A percentile compares a stretch with the other conserved stretches of the same genome.
Conservation (phyloP, 2,888 invertebrate species). For the Tetranychus truncatus region DNA sequence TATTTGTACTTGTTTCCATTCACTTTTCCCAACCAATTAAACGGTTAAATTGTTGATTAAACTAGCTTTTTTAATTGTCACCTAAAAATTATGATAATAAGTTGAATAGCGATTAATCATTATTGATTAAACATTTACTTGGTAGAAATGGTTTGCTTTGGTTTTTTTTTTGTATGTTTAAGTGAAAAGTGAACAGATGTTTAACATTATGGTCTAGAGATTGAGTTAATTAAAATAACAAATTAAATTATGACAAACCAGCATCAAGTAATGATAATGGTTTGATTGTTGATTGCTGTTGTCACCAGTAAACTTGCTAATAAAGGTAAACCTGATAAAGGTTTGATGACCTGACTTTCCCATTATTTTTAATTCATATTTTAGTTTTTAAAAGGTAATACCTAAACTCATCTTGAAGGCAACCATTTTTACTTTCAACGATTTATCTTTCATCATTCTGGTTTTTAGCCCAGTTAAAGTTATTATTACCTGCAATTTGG, state of each 20-base stretch:
- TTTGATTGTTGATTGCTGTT: background rate
- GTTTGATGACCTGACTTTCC: constrained; percentile 1
- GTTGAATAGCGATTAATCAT: too few species aligned
- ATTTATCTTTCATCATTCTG: background rate
- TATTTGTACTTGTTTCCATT: too few species aligned
- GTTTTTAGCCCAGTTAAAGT: background rate
- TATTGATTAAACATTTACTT: too few species aligned
- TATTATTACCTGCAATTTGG: background rate
- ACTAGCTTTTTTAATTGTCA: too few species aligned
- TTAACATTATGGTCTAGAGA: background rate
- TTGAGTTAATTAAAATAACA: background rate
- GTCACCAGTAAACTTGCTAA: background rate
- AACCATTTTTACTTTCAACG: background rate
- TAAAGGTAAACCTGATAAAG: background rate
- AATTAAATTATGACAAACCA: background rate
- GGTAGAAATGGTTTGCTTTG: too few species aligned
- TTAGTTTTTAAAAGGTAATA: background rate
- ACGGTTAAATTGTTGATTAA: too few species aligned
- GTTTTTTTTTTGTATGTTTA: too few species aligned
- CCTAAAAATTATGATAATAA: too few species aligned
- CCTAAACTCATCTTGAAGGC: background rate
- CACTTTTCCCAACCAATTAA: too few species aligned
- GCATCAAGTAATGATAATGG: background rate
- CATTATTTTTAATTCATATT: background rate
- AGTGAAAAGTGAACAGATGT: background rate